Evolutionary conservation across 2,888 invertebrate species (phyloP).

Genomic region (Lasius platythorax): DNA sequence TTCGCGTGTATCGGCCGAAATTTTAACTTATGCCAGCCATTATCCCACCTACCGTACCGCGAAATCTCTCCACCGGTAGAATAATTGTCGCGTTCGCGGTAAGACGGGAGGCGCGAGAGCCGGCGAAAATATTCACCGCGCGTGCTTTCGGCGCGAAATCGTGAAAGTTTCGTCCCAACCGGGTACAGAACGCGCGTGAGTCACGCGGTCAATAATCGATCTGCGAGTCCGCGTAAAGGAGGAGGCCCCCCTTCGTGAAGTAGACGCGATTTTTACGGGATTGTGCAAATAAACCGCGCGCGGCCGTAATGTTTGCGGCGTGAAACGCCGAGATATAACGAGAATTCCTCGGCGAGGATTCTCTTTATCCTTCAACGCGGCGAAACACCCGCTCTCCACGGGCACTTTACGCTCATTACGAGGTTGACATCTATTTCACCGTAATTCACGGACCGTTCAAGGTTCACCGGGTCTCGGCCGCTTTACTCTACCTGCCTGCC

Average conservation of each 20-base stretch:
- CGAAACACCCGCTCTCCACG: slow-evolving; percentile 45
- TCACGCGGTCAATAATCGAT: slow-evolving; percentile 58
- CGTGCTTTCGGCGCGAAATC: neutral
- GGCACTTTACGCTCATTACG: slow-evolving; percentile 78
- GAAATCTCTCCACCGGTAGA: slow-evolving; percentile 20
- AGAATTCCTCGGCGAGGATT: slow-evolving; percentile 42
- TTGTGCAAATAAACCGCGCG: slow-evolving; percentile 72
- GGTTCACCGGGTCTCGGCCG: slow-evolving; percentile 46
- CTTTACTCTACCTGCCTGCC: slow-evolving; percentile 45
- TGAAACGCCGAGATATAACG: slow-evolving; percentile 15
- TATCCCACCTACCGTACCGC: slow-evolving; percentile 69
- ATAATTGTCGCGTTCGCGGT: slow-evolving; percentile 62
- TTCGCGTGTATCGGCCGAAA: slow-evolving; percentile 80
- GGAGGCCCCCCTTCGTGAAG: neutral
- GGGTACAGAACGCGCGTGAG: neutral
- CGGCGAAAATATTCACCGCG: slow-evolving; percentile 67
- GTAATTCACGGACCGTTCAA: slow-evolving; percentile 75
- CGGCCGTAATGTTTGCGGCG: slow-evolving; percentile 60
- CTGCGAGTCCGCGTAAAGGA: slow-evolving; percentile 38
- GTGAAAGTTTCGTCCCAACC: slow-evolving; percentile 59
- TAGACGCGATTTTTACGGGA: slow-evolving; percentile 63
- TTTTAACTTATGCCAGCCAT: slow-evolving; percentile 82
- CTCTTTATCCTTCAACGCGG: slow-evolving; percentile 66
- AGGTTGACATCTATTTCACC: slow-evolving; percentile 77
- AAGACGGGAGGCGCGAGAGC: slow-evolving; percentile 48